A percentile compares a stretch with the other conserved stretches of the same genome.
Conservation (phyloP, 1,140 invertebrate species). For the Brachionus asplanchnoidis region DNA sequence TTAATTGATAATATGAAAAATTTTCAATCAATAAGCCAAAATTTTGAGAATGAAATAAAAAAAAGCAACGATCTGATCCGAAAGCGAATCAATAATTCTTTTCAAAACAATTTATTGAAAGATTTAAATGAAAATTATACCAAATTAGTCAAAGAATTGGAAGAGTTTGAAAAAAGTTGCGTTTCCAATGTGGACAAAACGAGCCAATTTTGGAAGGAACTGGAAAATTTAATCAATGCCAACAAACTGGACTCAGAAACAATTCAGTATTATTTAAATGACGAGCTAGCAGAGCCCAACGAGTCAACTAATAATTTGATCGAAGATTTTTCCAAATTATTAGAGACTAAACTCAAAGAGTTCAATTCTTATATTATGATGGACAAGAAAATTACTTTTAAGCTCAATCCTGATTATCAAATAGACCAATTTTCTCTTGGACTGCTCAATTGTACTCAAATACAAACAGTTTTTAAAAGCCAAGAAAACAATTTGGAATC, state of each 20-base stretch:
- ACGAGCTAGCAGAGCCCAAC: neutral
- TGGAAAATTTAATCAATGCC: conserved; percentile 29
- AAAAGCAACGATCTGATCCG: neutral
- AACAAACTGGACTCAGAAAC: neutral
- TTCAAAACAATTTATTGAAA: neutral
- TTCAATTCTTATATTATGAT: neutral
- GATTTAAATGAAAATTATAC: neutral
- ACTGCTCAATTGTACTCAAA: neutral
- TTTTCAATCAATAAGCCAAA: neutral
- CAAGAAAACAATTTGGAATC: neutral
- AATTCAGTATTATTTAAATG: neutral
- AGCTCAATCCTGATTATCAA: neutral
- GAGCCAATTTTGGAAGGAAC: neutral
- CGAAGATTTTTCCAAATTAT: neutral
- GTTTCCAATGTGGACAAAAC: neutral
- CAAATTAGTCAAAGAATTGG: neutral
- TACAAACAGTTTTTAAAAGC: neutral
- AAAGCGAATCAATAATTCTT: neutral
- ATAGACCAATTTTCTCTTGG: neutral
- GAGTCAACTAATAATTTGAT: neutral
- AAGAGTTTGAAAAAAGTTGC: conserved; percentile 5
- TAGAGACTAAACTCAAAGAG: neutral
- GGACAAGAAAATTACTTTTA: neutral
- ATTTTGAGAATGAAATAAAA: neutral
- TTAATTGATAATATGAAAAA: neutral